phyloP scores from a whole-genome alignment of 2,797 vertebrate genomes.

The Onychomys torridus region DNA sequence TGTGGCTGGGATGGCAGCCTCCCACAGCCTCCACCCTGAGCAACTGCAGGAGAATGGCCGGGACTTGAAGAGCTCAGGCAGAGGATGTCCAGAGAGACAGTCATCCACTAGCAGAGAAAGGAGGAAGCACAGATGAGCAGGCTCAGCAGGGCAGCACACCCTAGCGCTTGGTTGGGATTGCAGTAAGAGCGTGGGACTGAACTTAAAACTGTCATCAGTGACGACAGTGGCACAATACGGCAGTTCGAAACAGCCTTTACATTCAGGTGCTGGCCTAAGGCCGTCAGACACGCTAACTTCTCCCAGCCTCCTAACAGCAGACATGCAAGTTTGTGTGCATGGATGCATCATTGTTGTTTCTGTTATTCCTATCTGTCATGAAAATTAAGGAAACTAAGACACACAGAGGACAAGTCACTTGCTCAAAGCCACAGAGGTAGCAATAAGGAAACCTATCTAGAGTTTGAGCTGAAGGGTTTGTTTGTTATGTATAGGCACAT shows the following conservation, averaged over 20 bases:
- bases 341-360: neutral
- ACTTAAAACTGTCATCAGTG: neutral
- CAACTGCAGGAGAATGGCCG: neutral
- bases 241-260: no score
- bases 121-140: neutral
- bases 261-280: neutral
- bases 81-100: neutral
- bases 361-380: neutral
- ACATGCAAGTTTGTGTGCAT: no score
- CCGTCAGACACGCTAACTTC: neutral
- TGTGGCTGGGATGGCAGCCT: neutral
- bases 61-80: no score
- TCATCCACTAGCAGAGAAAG: neutral
- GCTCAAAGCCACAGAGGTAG: neutral
- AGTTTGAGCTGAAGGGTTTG: neutral
- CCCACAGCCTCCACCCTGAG: neutral
- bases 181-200: neutral
- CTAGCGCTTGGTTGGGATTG: neutral
- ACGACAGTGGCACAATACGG: neutral
- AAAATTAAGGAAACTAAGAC: neutral
- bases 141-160: rapidly evolving
- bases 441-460: neutral
- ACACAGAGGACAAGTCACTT: neutral
- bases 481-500: neutral
- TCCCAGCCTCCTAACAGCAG: neutral